Percentiles rank a stretch among this genome's conserved stretches.
Evolutionary conservation across 2,888 invertebrate species (phyloP).

Genomic region (Oscheius sp.): DNA sequence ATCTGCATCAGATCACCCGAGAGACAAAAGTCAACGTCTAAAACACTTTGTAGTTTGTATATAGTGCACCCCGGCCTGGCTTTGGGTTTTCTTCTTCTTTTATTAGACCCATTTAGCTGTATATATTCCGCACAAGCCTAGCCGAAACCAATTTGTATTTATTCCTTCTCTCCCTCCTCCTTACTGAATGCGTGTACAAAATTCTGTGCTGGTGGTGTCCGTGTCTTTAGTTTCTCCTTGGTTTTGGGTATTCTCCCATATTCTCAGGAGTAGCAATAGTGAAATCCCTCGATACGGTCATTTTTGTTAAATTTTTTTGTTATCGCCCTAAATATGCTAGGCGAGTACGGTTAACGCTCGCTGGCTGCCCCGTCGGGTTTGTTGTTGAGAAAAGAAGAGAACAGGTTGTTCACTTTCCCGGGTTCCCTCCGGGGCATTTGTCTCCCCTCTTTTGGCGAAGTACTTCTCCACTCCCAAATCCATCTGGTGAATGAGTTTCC

Average conservation of each 20-base stretch:
- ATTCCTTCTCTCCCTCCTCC: conserved; percentile 12
- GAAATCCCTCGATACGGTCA: conserved; percentile 11
- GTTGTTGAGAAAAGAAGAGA: conserved; percentile 18
- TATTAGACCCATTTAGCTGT: conserved; percentile 19
- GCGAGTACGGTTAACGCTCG: conserved; percentile 28
- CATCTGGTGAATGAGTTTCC: conserved; percentile 16
- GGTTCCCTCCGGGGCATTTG: conserved; percentile 15
- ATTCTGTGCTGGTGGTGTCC: conserved; percentile 15
- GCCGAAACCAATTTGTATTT: conserved; percentile 13
- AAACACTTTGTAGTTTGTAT: conserved; percentile 1
- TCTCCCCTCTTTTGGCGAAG: conserved; percentile 3
- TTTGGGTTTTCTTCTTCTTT: background rate
- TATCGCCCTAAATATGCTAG: conserved; percentile 24
- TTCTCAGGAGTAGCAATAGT: conserved; percentile 16
- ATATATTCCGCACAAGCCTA: conserved; percentile 1
- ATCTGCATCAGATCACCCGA: conserved; percentile 29
- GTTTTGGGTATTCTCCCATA: conserved; percentile 4
- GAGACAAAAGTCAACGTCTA: conserved; percentile 32
- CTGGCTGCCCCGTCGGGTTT: conserved; percentile 16
- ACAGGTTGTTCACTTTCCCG: conserved; percentile 26
- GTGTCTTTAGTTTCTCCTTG: conserved; percentile 11
- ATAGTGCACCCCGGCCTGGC: conserved; percentile 20
- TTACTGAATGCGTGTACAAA: conserved; percentile 35
- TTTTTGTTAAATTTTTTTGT: conserved; percentile 25
- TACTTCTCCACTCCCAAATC: background rate